Conservation (phyloP, 2,113 vertebrate species). For the Elephas maximus region DNA sequence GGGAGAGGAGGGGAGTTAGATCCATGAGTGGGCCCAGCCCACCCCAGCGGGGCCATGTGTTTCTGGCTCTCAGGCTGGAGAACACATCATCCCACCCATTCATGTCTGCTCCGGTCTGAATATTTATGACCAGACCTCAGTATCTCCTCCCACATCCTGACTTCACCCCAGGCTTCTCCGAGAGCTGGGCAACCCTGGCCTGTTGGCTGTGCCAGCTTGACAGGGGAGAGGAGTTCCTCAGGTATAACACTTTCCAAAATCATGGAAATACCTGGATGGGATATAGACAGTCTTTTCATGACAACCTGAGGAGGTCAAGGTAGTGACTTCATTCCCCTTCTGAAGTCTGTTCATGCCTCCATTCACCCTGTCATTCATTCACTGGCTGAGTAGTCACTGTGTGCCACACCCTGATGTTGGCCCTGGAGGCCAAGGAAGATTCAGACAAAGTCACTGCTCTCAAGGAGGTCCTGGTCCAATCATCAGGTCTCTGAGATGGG, state of each 20-base stretch:
- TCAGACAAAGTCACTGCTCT: neutral
- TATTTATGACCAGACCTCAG: neutral
- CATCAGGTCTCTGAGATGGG: neutral
- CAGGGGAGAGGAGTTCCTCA: neutral
- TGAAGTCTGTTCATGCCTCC: neutral
- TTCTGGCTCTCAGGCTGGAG: neutral
- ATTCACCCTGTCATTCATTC: neutral
- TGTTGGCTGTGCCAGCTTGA: neutral
- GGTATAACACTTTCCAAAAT: neutral
- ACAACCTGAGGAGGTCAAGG: neutral
- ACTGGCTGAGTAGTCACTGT: neutral
- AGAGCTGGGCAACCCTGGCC: neutral
- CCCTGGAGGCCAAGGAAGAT: neutral
- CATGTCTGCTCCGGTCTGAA: fast-evolving
- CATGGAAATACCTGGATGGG: too few relatives aligned
- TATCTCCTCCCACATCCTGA: neutral
- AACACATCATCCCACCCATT: neutral
- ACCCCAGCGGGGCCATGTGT: neutral
- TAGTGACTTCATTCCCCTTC: neutral
- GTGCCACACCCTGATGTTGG: neutral
- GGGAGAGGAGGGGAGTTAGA: too few relatives aligned
- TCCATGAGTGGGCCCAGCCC: neutral
- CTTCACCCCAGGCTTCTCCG: neutral
- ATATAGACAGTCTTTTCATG: neutral
- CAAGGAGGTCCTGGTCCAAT: neutral